Evolutionary conservation across 2,888 invertebrate species (phyloP).

Genomic region (Drosophila longiperda): DNA sequence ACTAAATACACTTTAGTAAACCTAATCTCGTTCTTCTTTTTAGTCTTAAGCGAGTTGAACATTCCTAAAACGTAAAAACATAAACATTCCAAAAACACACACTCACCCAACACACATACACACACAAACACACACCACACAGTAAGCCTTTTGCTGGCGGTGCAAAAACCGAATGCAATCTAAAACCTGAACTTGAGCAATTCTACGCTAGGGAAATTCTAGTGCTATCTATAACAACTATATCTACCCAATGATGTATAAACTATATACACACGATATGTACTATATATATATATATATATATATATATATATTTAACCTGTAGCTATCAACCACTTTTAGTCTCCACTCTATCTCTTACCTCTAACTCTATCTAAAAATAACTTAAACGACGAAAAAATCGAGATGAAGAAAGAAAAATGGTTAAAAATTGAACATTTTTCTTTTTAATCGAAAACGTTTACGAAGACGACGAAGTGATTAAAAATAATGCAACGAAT

Average conservation of each 20-base stretch:
- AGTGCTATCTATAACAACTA: conserved; percentile 43
- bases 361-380: conserved; percentile 47
- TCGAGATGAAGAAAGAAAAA: conserved; percentile 1
- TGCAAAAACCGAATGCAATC: conserved; percentile 56
- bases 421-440: conserved; percentile 39
- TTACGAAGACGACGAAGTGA: conserved; percentile 72
- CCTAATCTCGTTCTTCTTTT: conserved; percentile 72
- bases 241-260: conserved; percentile 44
- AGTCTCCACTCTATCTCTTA: conserved; percentile 62
- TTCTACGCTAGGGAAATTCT: conserved; percentile 59
- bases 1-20: conserved; percentile 50
- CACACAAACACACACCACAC: conserved; percentile 45
- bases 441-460: conserved; percentile 67
- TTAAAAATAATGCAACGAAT: conserved; percentile 83
- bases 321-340: conserved; percentile 61
- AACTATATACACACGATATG: conserved; percentile 42
- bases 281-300: conserved; percentile 43
- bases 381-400: conserved; percentile 42
- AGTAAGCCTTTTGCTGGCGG: conserved; percentile 72
- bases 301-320: conserved; percentile 49
- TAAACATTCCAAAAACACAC: conserved; percentile 31
- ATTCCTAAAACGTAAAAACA: conserved; percentile 51
- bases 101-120: conserved; percentile 31
- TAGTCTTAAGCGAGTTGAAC: conserved; percentile 71
- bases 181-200: conserved; percentile 75